These are phyloP conservation scores for Amia ocellicauda DNA, from an alignment of 2,113 vertebrate species.

Conservation along the genomic window DNA sequence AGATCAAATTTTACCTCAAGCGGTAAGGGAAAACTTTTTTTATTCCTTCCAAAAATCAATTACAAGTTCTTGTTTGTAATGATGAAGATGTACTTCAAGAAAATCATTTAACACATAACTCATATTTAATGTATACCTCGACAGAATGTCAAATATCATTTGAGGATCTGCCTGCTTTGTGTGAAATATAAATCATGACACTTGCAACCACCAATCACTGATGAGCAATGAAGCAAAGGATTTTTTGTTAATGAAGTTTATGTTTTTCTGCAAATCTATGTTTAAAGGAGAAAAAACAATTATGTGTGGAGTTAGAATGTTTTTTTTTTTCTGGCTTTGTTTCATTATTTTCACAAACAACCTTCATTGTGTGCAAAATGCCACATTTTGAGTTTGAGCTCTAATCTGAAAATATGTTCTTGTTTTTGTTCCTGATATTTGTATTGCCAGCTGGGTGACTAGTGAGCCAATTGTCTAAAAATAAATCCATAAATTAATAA, in stretches of 20 bases:
- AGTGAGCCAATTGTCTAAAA: too few relatives aligned
- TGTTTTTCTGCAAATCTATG: neutral
- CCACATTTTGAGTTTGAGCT: too few relatives aligned
- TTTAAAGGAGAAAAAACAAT: neutral
- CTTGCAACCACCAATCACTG: conserved; percentile 16
- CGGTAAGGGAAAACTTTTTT: neutral
- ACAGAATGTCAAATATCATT: conserved; percentile 64
- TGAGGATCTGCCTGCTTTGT: conserved; percentile 40
- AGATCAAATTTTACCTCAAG: neutral
- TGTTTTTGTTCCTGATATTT: too few relatives aligned
- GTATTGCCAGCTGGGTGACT: too few relatives aligned
- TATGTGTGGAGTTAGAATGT: too few relatives aligned
- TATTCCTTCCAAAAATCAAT: conserved; percentile 7
- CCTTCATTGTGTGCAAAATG: too few relatives aligned
- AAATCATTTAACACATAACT: conserved; percentile 53
- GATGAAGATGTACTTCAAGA: conserved; percentile 61
- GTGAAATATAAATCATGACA: conserved; percentile 43
- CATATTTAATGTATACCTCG: conserved; percentile 22
- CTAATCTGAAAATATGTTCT: too few relatives aligned
- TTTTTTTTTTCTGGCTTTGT: too few relatives aligned
- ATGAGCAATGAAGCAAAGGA: conserved; percentile 10
- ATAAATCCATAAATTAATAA: too few relatives aligned
- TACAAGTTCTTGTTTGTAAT: conserved; percentile 51
- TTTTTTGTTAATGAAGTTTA: neutral
- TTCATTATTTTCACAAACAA: too few relatives aligned